phyloP scores from a whole-genome alignment of 2,113 vertebrate species.

The Otolemur garnettii region DNA sequence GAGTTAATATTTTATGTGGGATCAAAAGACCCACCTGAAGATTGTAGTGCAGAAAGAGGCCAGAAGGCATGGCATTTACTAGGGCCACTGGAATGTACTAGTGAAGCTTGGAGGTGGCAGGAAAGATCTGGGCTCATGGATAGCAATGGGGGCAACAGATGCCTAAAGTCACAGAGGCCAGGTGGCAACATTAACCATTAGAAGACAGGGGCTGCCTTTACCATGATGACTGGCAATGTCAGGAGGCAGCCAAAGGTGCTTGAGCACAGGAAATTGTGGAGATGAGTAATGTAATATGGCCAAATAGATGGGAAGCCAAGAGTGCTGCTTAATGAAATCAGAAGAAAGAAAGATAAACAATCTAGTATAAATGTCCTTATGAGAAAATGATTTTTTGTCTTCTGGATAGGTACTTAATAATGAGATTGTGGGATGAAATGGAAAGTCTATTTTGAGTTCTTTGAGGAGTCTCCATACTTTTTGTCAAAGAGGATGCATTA shows the following conservation, averaged over 20 bases:
- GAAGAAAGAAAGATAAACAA: background rate
- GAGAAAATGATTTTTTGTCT: too few relatives aligned
- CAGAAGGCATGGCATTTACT: background rate
- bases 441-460: too few relatives aligned
- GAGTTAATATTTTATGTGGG: background rate
- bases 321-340: background rate
- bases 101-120: background rate
- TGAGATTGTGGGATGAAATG: too few relatives aligned
- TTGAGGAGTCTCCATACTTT: too few relatives aligned
- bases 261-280: background rate
- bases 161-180: background rate
- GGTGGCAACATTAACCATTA: too few relatives aligned
- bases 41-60: background rate
- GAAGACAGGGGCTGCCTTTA: background rate
- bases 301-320: background rate
- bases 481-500: too few relatives aligned
- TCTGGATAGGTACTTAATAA: too few relatives aligned
- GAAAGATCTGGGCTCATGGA: background rate
- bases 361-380: too few relatives aligned
- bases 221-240: background rate
- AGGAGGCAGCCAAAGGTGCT: background rate
- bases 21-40: background rate
- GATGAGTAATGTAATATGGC: background rate
- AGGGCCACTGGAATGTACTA: background rate
- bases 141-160: background rate